These are phyloP conservation scores for Loxodonta africana DNA, from an alignment of 2,113 vertebrate genomes.

Conservation along the genomic window DNA sequence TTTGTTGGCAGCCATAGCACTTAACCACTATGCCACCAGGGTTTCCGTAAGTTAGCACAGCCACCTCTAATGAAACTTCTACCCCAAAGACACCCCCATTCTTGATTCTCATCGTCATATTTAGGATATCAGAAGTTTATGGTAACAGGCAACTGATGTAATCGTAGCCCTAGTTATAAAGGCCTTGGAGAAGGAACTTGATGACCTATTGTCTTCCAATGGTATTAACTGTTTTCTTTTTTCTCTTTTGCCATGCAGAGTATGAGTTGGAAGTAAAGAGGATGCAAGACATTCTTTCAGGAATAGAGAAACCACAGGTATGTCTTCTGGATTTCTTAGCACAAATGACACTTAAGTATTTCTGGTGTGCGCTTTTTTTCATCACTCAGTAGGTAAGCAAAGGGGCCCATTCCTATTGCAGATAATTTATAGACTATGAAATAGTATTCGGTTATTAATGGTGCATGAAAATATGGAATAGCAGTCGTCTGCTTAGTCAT, in stretches of 20 bases:
- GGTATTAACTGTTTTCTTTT: constrained; percentile 64
- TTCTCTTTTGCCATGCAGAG: constrained; percentile 89
- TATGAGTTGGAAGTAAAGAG: constrained; percentile 97
- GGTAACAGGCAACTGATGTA: background rate
- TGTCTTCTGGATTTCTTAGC: constrained; percentile 83
- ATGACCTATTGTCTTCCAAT: constrained; percentile 57
- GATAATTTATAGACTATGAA: constrained; percentile 69
- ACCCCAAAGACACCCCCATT: background rate
- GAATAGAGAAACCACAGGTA: constrained; percentile 99
- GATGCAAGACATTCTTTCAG: constrained; percentile 96
- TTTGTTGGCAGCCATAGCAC: too few relatives aligned
- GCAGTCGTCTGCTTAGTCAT: constrained; percentile 19
- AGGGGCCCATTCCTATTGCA: constrained; percentile 30
- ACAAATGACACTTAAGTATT: constrained; percentile 27
- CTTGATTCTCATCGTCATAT: background rate
- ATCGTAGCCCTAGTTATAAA: background rate
- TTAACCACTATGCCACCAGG: too few relatives aligned
- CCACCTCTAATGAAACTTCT: background rate
- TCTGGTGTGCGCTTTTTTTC: constrained; percentile 64
- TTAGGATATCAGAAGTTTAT: background rate
- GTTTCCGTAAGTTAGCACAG: background rate
- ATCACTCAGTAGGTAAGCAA: constrained; percentile 40
- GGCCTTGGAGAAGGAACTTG: background rate
- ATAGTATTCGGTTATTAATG: constrained; percentile 39
- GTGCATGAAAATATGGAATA: constrained; percentile 46